Conservation (phyloP, 2,888 invertebrate species). For the Dichetophora obliterata region DNA sequence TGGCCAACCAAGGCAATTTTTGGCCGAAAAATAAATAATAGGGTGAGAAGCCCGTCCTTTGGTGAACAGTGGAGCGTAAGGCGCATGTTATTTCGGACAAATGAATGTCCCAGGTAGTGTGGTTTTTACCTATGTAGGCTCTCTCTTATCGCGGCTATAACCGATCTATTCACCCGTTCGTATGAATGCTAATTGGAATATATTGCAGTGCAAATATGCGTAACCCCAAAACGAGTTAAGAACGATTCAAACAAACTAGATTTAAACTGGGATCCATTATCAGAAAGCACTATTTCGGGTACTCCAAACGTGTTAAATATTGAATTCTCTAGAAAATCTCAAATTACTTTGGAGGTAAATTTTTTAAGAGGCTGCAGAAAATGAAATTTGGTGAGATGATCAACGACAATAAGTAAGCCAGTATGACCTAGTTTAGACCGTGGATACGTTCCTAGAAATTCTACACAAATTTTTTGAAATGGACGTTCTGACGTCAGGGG, state of each 20-base stretch:
- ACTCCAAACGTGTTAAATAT: constrained; percentile 10
- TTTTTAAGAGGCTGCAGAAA: constrained; percentile 35
- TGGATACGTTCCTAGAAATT: constrained; percentile 4
- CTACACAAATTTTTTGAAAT: constrained; percentile 9
- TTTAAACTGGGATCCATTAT: constrained; percentile 50
- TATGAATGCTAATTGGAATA: constrained; percentile 61
- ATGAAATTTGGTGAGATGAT: constrained; percentile 39
- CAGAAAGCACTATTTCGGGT: not conserved
- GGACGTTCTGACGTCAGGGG: constrained; percentile 4
- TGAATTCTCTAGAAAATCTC: constrained; percentile 1
- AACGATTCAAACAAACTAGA: constrained; percentile 40
- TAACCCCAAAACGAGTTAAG: constrained; percentile 35
- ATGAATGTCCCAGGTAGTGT: constrained; percentile 33
- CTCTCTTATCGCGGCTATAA: constrained; percentile 54
- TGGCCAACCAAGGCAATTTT: too few relatives aligned
- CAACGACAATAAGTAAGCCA: constrained; percentile 23
- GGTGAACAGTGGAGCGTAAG: not conserved
- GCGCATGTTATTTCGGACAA: constrained; percentile 10
- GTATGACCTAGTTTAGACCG: constrained; percentile 1
- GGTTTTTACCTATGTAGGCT: constrained; percentile 35
- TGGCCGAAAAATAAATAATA: not conserved
- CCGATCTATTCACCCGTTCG: constrained; percentile 56
- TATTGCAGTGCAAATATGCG: constrained; percentile 45
- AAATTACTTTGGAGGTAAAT: constrained; percentile 12
- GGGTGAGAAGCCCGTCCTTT: not conserved